Evolutionary conservation across 2,888 invertebrate genomes (phyloP), one percentile per base, ranked within the genome.

Genomic region (Phoronis australis): DNA sequence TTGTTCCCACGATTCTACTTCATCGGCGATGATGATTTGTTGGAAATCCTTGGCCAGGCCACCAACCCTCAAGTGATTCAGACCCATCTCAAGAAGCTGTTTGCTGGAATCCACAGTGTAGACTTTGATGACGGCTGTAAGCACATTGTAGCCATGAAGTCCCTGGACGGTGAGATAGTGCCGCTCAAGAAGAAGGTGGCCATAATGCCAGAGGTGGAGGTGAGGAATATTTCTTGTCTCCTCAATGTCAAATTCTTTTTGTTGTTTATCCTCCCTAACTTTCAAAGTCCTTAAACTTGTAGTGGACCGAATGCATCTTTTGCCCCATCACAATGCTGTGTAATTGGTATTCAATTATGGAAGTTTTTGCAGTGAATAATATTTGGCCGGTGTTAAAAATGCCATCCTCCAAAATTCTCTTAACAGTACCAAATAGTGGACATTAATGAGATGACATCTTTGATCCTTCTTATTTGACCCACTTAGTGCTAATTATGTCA

Each of bases 1-100:
- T 83, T 86, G 43, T 99, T 99, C 79, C 95, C 99, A 5, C 82
- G 99, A 51, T 88, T 99, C 64, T 93, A 96, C 73, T 99, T 99
- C 75, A 82, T 99, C 56, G 95, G 95, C 52, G 97, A 99, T 71
- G 99, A 99, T 69, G 99, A 99, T 77, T 81, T 99, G 47, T 79
- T 99, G 50, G 97, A 99, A 80, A 84, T 99, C 54, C 82, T 99
- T 12, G 95, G 95, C 0, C 94, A 95, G 78, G 87, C 91, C 0
- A 86, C 89, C 0, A 91, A 91, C 63, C 88, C 89, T 52, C 83
- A 83, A 42, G 87, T 95, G 2, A 90, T 99, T 74, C 93, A 96
- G 76, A 83, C 87, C 0, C 97, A 99, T 75, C 82, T 99, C 59
- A 93, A 93, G 76, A 99, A 99, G 77, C 80, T 99, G 20, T 99